Percentiles rank a stretch among this genome's conserved stretches.
Evolutionary conservation across 2,113 vertebrate genomes (phyloP).

Genomic region (Sinosuthora webbiana): DNA sequence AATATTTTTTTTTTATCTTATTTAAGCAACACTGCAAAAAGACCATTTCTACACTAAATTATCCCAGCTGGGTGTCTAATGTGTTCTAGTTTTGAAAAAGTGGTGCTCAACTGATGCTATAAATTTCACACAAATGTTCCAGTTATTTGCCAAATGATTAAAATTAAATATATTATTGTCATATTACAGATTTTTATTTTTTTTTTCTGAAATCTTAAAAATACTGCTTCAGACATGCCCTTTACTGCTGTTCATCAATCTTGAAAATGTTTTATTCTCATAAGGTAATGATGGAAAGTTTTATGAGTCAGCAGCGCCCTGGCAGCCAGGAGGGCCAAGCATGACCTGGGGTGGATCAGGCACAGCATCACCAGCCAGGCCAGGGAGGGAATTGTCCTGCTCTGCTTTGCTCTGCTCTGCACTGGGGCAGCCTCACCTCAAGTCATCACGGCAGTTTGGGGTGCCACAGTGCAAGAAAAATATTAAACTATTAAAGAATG

Average conservation of each 20-base stretch:
- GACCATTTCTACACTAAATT: not conserved
- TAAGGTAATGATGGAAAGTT: not conserved
- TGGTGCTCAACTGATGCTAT: not conserved
- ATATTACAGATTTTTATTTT: not conserved
- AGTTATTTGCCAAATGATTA: constrained; percentile 22
- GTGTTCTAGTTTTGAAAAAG: not conserved
- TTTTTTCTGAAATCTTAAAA: not conserved
- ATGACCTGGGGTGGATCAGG: accelerated
- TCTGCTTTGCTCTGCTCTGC: not conserved
- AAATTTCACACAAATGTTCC: not conserved
- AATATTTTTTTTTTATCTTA: not conserved
- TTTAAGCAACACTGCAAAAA: not conserved
- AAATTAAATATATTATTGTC: not conserved
- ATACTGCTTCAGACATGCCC: not conserved
- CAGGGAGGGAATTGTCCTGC: not conserved
- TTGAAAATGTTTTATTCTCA: not conserved
- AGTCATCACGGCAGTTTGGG: not conserved
- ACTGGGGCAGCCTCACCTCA: accelerated
- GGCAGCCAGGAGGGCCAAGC: not conserved
- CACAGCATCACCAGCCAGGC: not conserved
- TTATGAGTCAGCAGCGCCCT: not conserved
- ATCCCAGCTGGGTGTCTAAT: not conserved
- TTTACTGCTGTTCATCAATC: not conserved
- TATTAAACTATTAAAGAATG: not conserved
- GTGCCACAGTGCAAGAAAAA: not conserved